Base-by-base conservation (phyloP, 2,888 invertebrate genomes). In the Acronicta alni region DNA sequence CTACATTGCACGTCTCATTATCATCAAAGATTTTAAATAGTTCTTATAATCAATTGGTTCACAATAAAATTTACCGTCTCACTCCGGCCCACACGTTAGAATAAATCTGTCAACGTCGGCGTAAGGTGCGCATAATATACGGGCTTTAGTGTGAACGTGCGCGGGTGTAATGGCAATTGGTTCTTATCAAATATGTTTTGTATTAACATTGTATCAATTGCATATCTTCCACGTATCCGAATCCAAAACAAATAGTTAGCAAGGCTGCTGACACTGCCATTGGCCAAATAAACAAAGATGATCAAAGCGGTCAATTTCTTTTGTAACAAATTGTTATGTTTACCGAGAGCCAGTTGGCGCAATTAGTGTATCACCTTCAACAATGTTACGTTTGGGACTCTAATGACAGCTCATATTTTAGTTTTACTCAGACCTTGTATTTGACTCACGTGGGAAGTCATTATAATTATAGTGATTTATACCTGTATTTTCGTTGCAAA, bases 41-140 rank as follows among this genome's bases (percentile, higher is more conserved):
- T 56, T 48, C 32, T 49, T 65, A 48, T 74, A 80, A 73, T 75
- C 78, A 75, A 77, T 73, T 57, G 73, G 63, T 54, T 63, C 46
- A 56, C 66, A 73, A 75, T 75, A 75, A 75, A 66, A 65, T 63
- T 66, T 65, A 63, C 46, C 54, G 51, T 58, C 57, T 52, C 55
- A 48, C 64, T 60, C 46, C 59, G 37, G 46, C 74, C 75, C 71
- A 79, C 80, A 68, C 62, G 74, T 78, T 75, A 65, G 63, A 77
- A 87, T 88, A 89, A 89, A 91, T 89, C 87, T 86, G 85, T 89
- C 88, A 82, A 76, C 64, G 74, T 70, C 65, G 46, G 61, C 68
- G 70, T 72, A 76, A 80, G 75, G 73, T 79, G 81, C 71, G 78
- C 68, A 76, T 81, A 81, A 86, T 85, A 82, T 88, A 87, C 84